Base-by-base conservation (phyloP, 2,113 vertebrate species). In the Orientallactaga bullata region DNA sequence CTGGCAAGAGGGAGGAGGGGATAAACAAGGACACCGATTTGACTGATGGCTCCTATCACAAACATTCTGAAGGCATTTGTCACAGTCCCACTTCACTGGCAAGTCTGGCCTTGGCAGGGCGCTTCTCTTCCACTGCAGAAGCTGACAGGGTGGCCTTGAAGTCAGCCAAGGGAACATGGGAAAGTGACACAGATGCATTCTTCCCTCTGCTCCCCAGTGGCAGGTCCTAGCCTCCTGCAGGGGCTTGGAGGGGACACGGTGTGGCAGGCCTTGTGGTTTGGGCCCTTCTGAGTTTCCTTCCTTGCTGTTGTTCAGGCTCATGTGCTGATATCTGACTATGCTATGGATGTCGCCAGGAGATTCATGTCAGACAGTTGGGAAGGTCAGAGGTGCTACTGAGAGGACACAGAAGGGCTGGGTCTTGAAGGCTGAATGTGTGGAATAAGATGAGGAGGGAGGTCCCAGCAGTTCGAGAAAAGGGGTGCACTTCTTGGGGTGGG, bases 41-140 rank as follows among this genome's bases (percentile, higher is more conserved):
- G 88, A 95, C 30, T 61, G 88, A 92, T 74, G 82, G 78, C 26
- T 89, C 72, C 82, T 92, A 82, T 93, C 95, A 93, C 90, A 83
- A 73, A 63, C 88, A 91, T 91, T 83, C 47, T 47, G 20, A 86
- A 65, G 60, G 69, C 84, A 83, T 91, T 86, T 71, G 65, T 95
- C 91, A 77, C 1, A 3, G 72, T 60, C 60, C 82, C 42, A 66
- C 42, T 84, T 93, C 51, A 30, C 55, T 72, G 82, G 78, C 78
- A 80, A 78, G 35, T 65, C 21, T 79, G 79, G 87, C 18, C 39
- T 91, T 26, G 9, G 37, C 10, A 35, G 47, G 55, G n/a, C 15
- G 17, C 51, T 12, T 91, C 78, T 61, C 32, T 28, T 77, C 10
- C 7, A 32, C 5, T n/a, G 51, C 63, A 61, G 55, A 61, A 55